Evolutionary conservation across 2,888 invertebrate genomes (phyloP).

Genomic region (Drosophila putrida): DNA sequence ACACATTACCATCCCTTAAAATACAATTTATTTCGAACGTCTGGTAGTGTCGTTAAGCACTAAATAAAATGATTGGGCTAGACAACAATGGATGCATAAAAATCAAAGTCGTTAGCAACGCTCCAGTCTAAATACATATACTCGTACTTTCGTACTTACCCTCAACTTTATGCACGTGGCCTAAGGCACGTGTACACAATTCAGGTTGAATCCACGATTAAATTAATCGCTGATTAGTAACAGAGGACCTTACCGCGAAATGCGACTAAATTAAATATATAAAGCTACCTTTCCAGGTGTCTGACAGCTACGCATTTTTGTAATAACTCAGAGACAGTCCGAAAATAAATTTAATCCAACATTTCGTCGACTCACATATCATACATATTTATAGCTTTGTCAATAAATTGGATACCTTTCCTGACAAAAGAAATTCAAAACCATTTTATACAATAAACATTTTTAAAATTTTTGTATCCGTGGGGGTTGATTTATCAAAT

Average conservation of each 20-base stretch:
- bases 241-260: conserved; percentile 65
- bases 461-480: neutral
- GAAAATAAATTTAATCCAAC: conserved; percentile 1
- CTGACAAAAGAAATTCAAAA: neutral
- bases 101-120: conserved; percentile 78
- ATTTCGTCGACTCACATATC: neutral
- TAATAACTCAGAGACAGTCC: conserved; percentile 9
- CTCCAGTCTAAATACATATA: conserved; percentile 59
- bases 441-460: neutral
- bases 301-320: conserved; percentile 13
- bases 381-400: neutral
- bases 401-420: neutral
- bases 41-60: conserved; percentile 82
- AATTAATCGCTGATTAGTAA: conserved; percentile 85
- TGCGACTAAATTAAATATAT: conserved; percentile 28
- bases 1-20: conserved; percentile 73
- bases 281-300: conserved; percentile 25
- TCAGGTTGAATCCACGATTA: conserved; percentile 85
- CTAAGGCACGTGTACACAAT: conserved; percentile 83
- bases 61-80: conserved; percentile 74
- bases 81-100: conserved; percentile 70
- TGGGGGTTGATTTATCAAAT: conserved; percentile 1
- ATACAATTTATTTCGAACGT: conserved; percentile 67
- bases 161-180: conserved; percentile 77
- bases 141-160: conserved; percentile 58